phyloP scores from a whole-genome alignment of 2,888 invertebrate genomes.

The Agrenia bidenticulata region DNA sequence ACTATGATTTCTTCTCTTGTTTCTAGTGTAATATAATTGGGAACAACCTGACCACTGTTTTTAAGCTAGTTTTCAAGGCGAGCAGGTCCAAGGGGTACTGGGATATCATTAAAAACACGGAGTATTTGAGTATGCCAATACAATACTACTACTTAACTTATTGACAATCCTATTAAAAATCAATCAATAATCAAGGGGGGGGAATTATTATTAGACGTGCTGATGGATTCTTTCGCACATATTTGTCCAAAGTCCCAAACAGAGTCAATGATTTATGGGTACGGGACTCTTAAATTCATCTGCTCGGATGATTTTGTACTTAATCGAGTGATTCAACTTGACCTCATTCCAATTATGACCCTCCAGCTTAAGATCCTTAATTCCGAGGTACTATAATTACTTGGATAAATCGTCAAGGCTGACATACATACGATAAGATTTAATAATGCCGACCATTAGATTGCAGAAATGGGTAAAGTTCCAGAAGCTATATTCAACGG shows the following conservation, averaged over 20 bases:
- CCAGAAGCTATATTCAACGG: conserved; percentile 50
- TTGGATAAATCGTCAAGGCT: no score
- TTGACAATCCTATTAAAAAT: no score
- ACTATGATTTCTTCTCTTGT: not conserved
- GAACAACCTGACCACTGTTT: conserved; percentile 50
- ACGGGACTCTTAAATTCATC: conserved; percentile 51
- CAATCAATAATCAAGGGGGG: no score
- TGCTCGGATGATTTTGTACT: conserved; percentile 45
- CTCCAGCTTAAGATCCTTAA: conserved; percentile 49
- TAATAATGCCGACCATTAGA: not conserved
- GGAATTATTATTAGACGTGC: conserved; percentile 30
- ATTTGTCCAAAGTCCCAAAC: conserved; percentile 50
- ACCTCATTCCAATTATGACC: conserved; percentile 47
- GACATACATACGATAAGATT: no score
- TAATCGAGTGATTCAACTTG: conserved; percentile 38
- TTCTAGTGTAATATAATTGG: conserved; percentile 48
- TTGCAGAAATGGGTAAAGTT: not conserved
- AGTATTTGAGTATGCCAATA: conserved; percentile 48
- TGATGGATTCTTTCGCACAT: conserved; percentile 48
- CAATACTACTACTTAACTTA: no score
- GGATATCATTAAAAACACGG: conserved; percentile 44
- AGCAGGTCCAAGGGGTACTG: conserved; percentile 49
- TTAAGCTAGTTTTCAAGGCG: conserved; percentile 52
- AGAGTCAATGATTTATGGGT: conserved; percentile 52
- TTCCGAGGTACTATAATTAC: conserved; percentile 42